Conservation (phyloP, 1,140 invertebrate species). For the Philopotamus ludificatus region DNA sequence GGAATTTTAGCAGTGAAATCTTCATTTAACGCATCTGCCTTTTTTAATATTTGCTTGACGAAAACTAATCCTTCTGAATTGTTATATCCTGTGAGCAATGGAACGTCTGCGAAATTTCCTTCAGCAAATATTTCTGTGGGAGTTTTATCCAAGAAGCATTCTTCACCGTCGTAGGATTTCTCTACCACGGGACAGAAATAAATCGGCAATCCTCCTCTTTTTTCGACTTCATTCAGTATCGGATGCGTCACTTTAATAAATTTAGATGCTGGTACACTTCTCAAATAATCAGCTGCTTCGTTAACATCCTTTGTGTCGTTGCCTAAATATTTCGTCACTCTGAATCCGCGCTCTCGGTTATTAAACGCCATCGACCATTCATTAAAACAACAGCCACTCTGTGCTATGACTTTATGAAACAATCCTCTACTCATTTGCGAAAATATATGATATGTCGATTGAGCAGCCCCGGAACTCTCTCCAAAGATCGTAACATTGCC, state of each 20-base stretch:
- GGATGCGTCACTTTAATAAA: conserved; percentile 46
- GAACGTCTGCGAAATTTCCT: conserved; percentile 56
- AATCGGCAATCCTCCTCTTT: conserved; percentile 50
- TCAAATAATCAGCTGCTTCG: conserved; percentile 51
- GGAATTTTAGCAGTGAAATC: conserved; percentile 50
- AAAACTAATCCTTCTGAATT: conserved; percentile 57
- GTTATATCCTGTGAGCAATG: conserved; percentile 62
- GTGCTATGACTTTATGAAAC: conserved; percentile 55
- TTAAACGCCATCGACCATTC: conserved; percentile 46
- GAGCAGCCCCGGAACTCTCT: conserved; percentile 69
- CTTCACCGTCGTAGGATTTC: conserved; percentile 46
- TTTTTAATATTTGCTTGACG: conserved; percentile 45
- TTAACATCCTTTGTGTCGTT: conserved; percentile 49
- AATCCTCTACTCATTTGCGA: conserved; percentile 65
- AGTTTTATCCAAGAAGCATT: conserved; percentile 49
- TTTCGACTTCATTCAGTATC: conserved; percentile 45
- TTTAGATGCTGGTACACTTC: conserved; percentile 48
- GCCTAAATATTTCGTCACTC: conserved; percentile 50
- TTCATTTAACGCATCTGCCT: conserved; percentile 45
- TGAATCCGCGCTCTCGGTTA: conserved; percentile 46
- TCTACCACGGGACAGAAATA: conserved; percentile 53
- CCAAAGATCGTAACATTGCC: conserved; percentile 72
- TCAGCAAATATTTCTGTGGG: conserved; percentile 46
- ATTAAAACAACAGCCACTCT: conserved; percentile 60
- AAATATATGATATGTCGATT: conserved; percentile 68